A percentile compares a stretch with the other conserved stretches of the same genome.
phyloP scores from a whole-genome alignment of 2,113 vertebrate species.

The Calypte anna region DNA sequence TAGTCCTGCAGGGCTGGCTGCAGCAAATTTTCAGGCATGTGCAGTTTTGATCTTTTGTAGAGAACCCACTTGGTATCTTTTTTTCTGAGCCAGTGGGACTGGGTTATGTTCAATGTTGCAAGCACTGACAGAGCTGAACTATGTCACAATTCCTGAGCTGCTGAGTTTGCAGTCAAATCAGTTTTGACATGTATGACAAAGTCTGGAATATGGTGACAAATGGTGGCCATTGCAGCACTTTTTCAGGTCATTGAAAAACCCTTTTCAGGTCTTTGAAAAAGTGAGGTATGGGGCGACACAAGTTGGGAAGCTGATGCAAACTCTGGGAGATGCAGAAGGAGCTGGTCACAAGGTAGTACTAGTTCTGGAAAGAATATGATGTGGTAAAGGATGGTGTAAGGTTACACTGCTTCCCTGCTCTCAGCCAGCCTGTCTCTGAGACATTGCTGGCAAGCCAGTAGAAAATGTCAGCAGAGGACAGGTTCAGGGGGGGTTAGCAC shows the following conservation, averaged over 20 bases:
- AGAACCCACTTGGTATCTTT: not conserved
- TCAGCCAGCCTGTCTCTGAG: not conserved
- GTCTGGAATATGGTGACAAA: not conserved
- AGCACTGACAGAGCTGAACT: not conserved
- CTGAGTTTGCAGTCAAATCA: not conserved
- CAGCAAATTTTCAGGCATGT: not conserved
- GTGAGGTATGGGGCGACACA: not conserved
- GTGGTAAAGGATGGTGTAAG: not conserved
- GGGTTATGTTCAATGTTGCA: not conserved
- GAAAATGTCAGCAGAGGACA: rapidly evolving
- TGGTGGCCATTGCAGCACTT: not conserved
- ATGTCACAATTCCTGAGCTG: not conserved
- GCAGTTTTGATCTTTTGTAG: not conserved
- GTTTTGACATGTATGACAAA: not conserved
- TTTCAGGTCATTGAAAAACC: not conserved
- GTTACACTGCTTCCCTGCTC: not conserved
- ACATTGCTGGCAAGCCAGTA: not conserved
- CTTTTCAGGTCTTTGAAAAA: not conserved
- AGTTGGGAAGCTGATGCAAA: not conserved
- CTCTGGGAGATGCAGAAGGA: not conserved
- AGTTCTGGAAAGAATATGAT: not conserved
- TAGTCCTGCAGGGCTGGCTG: not conserved
- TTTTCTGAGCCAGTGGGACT: not conserved
- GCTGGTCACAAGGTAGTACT: not conserved
- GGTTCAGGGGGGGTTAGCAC: not conserved